Evolutionary conservation across 1,140 invertebrate genomes (phyloP).

Genomic region (Drosophila lacertosa): DNA sequence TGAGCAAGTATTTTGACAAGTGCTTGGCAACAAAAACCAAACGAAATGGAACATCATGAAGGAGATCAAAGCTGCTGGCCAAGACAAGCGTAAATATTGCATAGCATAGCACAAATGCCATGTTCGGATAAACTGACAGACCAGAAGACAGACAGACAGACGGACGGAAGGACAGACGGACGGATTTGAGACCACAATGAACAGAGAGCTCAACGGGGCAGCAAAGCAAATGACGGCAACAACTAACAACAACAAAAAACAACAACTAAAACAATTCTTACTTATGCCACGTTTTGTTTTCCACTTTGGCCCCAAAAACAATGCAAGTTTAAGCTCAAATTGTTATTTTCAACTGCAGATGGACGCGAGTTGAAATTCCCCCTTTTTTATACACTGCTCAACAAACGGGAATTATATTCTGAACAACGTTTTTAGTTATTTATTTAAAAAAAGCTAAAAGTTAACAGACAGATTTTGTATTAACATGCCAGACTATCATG

Average conservation of each 20-base stretch:
- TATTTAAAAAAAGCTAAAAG: too few relatives aligned
- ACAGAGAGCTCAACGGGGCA: slow-evolving; percentile 56
- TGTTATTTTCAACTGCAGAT: neutral
- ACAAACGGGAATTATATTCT: too few relatives aligned
- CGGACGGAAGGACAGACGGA: slow-evolving; percentile 12
- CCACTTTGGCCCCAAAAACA: slow-evolving; percentile 40
- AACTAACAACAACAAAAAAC: too few relatives aligned
- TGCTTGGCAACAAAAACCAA: slow-evolving; percentile 56
- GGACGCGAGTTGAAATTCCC: too few relatives aligned
- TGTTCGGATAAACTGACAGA: slow-evolving; percentile 64
- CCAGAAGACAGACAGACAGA: slow-evolving; percentile 8
- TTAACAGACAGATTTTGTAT: too few relatives aligned
- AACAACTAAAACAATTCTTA: slow-evolving; percentile 73
- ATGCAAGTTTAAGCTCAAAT: slow-evolving; percentile 49
- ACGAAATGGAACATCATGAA: slow-evolving; percentile 62
- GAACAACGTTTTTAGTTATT: too few relatives aligned
- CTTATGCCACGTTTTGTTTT: slow-evolving; percentile 35
- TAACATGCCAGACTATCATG: too few relatives aligned
- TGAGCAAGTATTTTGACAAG: slow-evolving; percentile 72
- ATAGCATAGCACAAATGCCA: slow-evolving; percentile 65
- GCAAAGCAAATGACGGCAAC: slow-evolving; percentile 60
- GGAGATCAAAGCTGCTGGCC: slow-evolving; percentile 68
- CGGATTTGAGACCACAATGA: slow-evolving; percentile 39
- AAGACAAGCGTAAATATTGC: slow-evolving; percentile 79
- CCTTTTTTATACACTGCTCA: too few relatives aligned